A percentile compares a stretch with the other conserved stretches of the same genome.
phyloP scores from a whole-genome alignment of 2,113 vertebrate species.

The Spilogale gracilis region DNA sequence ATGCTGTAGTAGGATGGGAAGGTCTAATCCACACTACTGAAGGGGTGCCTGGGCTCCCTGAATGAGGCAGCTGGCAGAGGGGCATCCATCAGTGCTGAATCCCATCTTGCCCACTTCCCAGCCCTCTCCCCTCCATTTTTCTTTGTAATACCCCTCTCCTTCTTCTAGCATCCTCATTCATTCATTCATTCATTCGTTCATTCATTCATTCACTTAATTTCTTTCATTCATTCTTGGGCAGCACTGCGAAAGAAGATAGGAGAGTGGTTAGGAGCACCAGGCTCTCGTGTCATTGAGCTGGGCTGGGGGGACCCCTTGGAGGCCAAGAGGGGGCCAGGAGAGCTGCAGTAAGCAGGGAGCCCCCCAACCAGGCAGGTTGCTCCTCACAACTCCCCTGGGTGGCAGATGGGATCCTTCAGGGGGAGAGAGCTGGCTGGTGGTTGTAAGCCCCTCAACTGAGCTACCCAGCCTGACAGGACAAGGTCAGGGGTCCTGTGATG shows the following conservation, averaged over 20 bases:
- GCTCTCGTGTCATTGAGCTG: not conserved
- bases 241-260: no score
- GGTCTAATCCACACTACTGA: not conserved
- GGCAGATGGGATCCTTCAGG: not conserved
- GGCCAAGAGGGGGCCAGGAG: not conserved
- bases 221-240: not conserved
- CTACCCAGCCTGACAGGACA: not conserved
- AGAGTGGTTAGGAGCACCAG: not conserved
- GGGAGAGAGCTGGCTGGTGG: not conserved
- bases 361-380: not conserved
- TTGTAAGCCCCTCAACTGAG: not conserved
- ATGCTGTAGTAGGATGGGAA: not conserved
- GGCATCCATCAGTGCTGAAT: not conserved
- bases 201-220: not conserved
- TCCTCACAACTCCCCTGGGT: not conserved
- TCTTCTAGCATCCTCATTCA: not conserved
- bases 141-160: not conserved
- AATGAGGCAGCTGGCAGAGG: not conserved
- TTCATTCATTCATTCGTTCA: not conserved
- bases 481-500: rapidly evolving
- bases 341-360: not conserved
- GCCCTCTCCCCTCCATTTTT: not conserved
- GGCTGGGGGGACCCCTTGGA: no score
- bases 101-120: not conserved
- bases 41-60: not conserved